Percentiles rank a stretch among this genome's conserved stretches.
Conservation (phyloP, 2,888 invertebrate genomes). For the Troilus luridus region DNA sequence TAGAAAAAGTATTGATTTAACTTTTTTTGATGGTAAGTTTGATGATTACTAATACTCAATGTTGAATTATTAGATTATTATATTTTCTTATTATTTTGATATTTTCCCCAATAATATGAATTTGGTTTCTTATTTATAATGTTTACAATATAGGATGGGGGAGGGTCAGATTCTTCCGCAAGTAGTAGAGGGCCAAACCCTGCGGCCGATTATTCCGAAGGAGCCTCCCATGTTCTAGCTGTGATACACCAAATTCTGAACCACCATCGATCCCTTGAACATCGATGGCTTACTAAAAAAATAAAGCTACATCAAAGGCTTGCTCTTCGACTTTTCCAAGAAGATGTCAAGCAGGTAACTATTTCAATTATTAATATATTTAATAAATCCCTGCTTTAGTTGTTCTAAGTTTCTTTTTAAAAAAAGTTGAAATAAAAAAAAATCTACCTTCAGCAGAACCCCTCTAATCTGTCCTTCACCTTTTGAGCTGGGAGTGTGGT, state of each 20-base stretch:
- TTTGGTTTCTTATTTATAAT: not conserved
- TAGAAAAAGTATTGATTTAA: not conserved
- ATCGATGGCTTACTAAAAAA: slow-evolving; percentile 94
- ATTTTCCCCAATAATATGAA: slow-evolving; percentile 17
- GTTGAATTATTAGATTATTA: not conserved
- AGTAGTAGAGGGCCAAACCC: slow-evolving; percentile 79
- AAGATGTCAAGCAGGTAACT: slow-evolving; percentile 93
- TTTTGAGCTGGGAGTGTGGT: too few relatives aligned
- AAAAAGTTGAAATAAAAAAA: too few relatives aligned
- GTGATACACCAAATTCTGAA: slow-evolving; percentile 97
- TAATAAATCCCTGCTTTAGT: too few relatives aligned
- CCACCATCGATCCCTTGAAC: slow-evolving; percentile 93
- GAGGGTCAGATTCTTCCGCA: slow-evolving; percentile 62
- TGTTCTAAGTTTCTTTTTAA: too few relatives aligned
- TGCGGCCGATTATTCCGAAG: slow-evolving; percentile 96
- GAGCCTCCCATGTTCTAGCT: slow-evolving; percentile 95
- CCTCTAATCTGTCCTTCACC: too few relatives aligned
- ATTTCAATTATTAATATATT: not conserved
- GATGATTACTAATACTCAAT: not conserved
- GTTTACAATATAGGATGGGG: slow-evolving; percentile 55
- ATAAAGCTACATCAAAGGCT: slow-evolving; percentile 95
- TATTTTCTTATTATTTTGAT: not conserved
- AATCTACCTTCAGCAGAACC: too few relatives aligned
- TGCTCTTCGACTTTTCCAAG: slow-evolving; percentile 93
- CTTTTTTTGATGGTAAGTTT: not conserved